Percentiles rank a stretch among this genome's conserved stretches.
These are phyloP conservation scores for Heliconius sara DNA, from an alignment of 2,888 invertebrate genomes.

Conservation along the genomic window DNA sequence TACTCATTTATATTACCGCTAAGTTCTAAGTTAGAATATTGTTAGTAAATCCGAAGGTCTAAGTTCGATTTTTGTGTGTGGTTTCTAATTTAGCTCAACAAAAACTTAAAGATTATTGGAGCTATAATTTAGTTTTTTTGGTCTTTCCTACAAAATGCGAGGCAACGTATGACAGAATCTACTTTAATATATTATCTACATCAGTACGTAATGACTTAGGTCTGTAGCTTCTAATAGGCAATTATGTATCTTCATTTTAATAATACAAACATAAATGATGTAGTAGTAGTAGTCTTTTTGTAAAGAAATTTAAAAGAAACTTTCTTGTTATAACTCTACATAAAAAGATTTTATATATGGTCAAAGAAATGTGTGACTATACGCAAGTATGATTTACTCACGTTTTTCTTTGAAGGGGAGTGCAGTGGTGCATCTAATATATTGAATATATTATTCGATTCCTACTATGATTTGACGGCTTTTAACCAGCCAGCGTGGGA, in stretches of 20 bases:
- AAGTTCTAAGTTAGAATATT: not conserved
- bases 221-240: not conserved
- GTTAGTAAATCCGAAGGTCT: not conserved
- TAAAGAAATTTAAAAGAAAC: not conserved
- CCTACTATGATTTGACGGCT: slow-evolving; percentile 74
- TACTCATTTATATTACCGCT: slow-evolving; percentile 34
- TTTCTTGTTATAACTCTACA: not conserved
- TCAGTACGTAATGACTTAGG: not conserved
- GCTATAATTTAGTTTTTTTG: not conserved
- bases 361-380: slow-evolving; percentile 46
- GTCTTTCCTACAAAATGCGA: not conserved
- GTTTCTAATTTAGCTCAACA: not conserved
- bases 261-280: not conserved
- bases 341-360: slow-evolving; percentile 23
- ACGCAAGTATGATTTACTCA: slow-evolving; percentile 63
- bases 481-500: slow-evolving; percentile 71
- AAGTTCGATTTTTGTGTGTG: slow-evolving; percentile 7
- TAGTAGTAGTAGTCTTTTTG: not conserved
- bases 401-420: slow-evolving; percentile 70
- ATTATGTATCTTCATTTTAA: not conserved
- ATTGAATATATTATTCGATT: slow-evolving; percentile 70
- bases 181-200: not conserved
- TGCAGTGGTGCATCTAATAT: slow-evolving; percentile 75
- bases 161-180: not conserved
- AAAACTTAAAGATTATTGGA: not conserved